phyloP scores from a whole-genome alignment of 2,113 vertebrate genomes.

The Rhinoderma darwinii region DNA sequence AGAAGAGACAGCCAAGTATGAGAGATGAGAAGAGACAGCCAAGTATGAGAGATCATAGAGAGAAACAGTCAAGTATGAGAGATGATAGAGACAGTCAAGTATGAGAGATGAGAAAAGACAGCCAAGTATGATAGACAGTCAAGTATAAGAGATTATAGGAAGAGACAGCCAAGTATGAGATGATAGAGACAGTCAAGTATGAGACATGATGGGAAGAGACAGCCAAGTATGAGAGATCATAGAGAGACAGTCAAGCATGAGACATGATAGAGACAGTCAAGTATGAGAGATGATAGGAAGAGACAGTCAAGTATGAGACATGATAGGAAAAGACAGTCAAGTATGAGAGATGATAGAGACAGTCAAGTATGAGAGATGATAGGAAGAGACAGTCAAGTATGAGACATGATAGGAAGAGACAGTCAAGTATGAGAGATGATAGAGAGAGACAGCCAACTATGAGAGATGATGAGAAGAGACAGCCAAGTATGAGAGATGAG shows the following conservation, averaged over 20 bases:
- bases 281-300: neutral
- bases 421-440: neutral
- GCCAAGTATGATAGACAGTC: conserved; percentile 1
- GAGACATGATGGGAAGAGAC: conserved; percentile 15
- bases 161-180: neutral
- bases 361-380: neutral
- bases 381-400: neutral
- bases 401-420: too few species aligned
- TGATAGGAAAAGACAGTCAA: neutral
- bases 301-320: neutral
- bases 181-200: too few species aligned
- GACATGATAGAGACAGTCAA: neutral
- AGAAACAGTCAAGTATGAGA: neutral
- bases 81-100: neutral
- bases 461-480: too few species aligned
- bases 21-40: conserved; percentile 9
- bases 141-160: neutral
- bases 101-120: too few species aligned
- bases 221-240: neutral
- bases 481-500: neutral
- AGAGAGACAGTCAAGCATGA: neutral
- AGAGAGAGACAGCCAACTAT: neutral
- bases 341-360: too few species aligned
- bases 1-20: neutral
- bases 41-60: too few species aligned